Evolutionary conservation across 2,888 invertebrate genomes (phyloP).

Genomic region (Brachynemurus nebulosus): DNA sequence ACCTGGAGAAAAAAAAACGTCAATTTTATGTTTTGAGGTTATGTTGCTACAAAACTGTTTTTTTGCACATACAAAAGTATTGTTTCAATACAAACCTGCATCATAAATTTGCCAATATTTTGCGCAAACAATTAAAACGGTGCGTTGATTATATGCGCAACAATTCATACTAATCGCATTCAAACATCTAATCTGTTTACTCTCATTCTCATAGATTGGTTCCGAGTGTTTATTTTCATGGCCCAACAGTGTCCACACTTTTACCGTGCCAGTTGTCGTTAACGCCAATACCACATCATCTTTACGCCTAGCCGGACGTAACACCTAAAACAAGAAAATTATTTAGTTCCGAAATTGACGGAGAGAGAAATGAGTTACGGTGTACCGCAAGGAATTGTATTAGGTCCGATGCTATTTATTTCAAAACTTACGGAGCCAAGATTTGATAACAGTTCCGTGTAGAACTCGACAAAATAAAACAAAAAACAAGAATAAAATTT

Average conservation of each 20-base stretch:
- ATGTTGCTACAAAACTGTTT: not conserved
- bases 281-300: slow-evolving; percentile 93
- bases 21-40: not conserved
- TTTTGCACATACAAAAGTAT: not conserved
- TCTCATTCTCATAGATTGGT: slow-evolving; percentile 91
- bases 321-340: slow-evolving; percentile 32
- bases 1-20: slow-evolving; percentile 37
- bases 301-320: slow-evolving; percentile 60
- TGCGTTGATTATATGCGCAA: slow-evolving; percentile 90
- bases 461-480: too few species aligned
- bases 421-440: too few species aligned
- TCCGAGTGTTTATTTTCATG: slow-evolving; percentile 78
- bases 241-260: slow-evolving; percentile 89
- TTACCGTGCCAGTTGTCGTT: slow-evolving; percentile 91
- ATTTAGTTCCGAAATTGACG: slow-evolving; percentile 3
- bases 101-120: slow-evolving; percentile 91
- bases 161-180: slow-evolving; percentile 89
- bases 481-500: too few species aligned
- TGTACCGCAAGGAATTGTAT: too few species aligned
- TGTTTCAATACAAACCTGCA: slow-evolving; percentile 40
- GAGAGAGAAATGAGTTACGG: too few species aligned
- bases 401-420: too few species aligned
- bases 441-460: too few species aligned
- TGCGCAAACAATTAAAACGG: slow-evolving; percentile 91
- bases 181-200: slow-evolving; percentile 87